A percentile compares a stretch with the other conserved stretches of the same genome.
These are phyloP conservation scores for Plestiodon gilberti DNA, from an alignment of 2,113 vertebrate genomes.

Conservation along the genomic window DNA sequence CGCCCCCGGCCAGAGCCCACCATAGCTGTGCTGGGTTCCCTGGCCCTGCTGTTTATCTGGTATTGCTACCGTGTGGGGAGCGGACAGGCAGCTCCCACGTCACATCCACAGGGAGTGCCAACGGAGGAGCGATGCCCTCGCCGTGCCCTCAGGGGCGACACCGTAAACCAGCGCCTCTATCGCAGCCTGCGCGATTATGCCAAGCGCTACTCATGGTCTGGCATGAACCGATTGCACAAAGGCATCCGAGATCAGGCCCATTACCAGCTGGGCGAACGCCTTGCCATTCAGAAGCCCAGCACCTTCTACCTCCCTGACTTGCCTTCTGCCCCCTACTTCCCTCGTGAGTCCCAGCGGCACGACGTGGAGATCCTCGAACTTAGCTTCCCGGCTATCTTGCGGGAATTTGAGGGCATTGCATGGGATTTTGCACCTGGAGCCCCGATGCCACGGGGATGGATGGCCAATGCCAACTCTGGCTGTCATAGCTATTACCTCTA, in stretches of 20 bases:
- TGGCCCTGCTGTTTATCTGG: constrained; percentile 88
- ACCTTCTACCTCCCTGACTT: constrained; percentile 88
- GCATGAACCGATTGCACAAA: constrained; percentile 88
- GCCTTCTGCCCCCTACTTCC: constrained; percentile 86
- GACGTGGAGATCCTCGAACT: constrained; percentile 88
- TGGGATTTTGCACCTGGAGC: constrained; percentile 82
- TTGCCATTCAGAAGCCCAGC: constrained; percentile 85
- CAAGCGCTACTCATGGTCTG: constrained; percentile 89
- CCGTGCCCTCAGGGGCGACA: constrained; percentile 44
- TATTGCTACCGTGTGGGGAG: constrained; percentile 88
- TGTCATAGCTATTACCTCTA: constrained; percentile 86
- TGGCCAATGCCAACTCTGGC: constrained; percentile 73
- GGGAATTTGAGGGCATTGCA: constrained; percentile 84
- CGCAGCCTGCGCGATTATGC: constrained; percentile 85
- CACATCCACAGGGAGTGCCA: constrained; percentile 53
- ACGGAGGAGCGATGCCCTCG: constrained; percentile 47
- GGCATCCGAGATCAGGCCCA: constrained; percentile 79
- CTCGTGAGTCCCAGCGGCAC: constrained; percentile 87
- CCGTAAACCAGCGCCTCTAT: constrained; percentile 69
- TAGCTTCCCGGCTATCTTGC: constrained; percentile 80
- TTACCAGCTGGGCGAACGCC: constrained; percentile 36
- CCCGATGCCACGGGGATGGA: constrained; percentile 67
- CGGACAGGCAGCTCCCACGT: constrained; percentile 63
- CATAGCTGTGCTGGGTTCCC: constrained; percentile 82
- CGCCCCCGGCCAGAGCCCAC: constrained; percentile 74